Evolutionary conservation across 1,140 invertebrate genomes (phyloP).

Genomic region (Hestina assimilis): DNA sequence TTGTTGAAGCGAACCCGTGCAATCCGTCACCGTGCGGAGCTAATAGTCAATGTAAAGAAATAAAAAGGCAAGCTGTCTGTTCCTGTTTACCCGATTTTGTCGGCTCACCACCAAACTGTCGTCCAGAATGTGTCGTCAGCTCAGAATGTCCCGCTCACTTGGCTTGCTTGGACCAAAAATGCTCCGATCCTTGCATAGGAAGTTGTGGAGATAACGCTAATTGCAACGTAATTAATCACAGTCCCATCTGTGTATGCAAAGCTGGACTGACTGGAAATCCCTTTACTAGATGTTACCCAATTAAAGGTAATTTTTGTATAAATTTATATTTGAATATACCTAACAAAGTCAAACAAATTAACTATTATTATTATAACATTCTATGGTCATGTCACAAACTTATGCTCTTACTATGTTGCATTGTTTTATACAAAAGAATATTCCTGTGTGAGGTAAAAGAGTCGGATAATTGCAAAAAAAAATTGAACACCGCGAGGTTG

Average conservation of each 20-base stretch:
- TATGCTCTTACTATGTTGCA: too few relatives aligned
- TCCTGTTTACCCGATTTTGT: slow-evolving; percentile 84
- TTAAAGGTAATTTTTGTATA: slow-evolving; percentile 63
- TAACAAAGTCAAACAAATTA: neutral
- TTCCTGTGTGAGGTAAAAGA: too few relatives aligned
- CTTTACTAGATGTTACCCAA: slow-evolving; percentile 82
- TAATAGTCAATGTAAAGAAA: slow-evolving; percentile 85
- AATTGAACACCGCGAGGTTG: too few relatives aligned
- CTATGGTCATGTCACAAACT: too few relatives aligned
- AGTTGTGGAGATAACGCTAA: slow-evolving; percentile 87
- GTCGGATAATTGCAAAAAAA: too few relatives aligned
- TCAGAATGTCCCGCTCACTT: slow-evolving; percentile 83
- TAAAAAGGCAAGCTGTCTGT: slow-evolving; percentile 82
- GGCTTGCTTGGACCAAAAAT: slow-evolving; percentile 83
- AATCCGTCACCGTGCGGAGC: slow-evolving; percentile 84
- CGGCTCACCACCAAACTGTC: slow-evolving; percentile 85
- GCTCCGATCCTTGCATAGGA: slow-evolving; percentile 83
- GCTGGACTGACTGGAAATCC: slow-evolving; percentile 84
- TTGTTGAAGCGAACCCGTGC: slow-evolving; percentile 76
- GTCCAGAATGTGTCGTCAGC: slow-evolving; percentile 86
- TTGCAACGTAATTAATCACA: slow-evolving; percentile 88
- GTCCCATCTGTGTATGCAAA: slow-evolving; percentile 84
- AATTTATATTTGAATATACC: neutral
- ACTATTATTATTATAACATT: neutral
- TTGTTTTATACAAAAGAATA: too few relatives aligned